A percentile compares a stretch with the other conserved stretches of the same genome.
These are phyloP conservation scores for Pantelozetes paolii DNA, from an alignment of 2,888 invertebrate genomes.

Conservation along the genomic window DNA sequence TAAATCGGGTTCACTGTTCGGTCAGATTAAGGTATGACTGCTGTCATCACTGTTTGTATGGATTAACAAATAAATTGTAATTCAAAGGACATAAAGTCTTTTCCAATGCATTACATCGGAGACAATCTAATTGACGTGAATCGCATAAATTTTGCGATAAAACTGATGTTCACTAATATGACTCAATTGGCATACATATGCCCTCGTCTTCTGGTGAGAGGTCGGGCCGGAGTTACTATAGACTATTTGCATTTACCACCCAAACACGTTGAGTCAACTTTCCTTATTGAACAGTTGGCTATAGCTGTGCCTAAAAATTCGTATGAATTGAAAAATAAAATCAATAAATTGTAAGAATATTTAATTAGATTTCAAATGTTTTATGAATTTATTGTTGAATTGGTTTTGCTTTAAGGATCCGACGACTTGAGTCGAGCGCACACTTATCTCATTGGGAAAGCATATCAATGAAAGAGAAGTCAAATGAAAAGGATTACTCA, in stretches of 20 bases:
- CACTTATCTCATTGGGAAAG: conserved; percentile 13
- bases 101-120: neutral
- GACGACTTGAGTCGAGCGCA: conserved; percentile 23
- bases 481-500: neutral
- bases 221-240: neutral
- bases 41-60: neutral
- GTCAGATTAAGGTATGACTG: neutral
- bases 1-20: neutral
- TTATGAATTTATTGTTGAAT: neutral
- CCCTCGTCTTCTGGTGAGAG: neutral
- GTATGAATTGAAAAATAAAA: neutral
- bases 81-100: neutral
- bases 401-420: neutral
- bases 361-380: too few relatives aligned
- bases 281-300: conserved; percentile 18
- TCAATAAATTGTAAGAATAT: conserved; percentile 9
- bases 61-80: neutral
- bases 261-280: neutral
- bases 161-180: conserved; percentile 17
- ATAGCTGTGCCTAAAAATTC: conserved; percentile 21
- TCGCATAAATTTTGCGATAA: neutral
- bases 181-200: conserved; percentile 3
- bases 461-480: neutral
- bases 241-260: neutral
- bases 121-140: neutral